Base-by-base conservation (phyloP, 2,888 invertebrate genomes). In the Drosophila nigritarsus region DNA sequence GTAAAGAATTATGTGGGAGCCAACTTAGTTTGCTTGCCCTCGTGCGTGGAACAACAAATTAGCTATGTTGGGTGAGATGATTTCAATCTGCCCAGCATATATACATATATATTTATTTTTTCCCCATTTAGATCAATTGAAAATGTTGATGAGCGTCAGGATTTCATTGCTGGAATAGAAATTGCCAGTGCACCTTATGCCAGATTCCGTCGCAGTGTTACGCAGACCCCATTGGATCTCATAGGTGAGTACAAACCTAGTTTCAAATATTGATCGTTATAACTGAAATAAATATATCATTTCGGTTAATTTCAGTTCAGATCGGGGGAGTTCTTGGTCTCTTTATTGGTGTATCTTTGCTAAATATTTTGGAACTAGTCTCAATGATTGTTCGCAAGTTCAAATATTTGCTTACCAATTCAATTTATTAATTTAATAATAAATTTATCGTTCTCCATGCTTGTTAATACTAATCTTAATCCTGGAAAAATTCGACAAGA, bases 321-420 rank as follows among this genome's bases (percentile, higher is more conserved):
- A 75, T 88, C 60, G 90, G 90, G 11, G 90, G 90, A 38, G 82
- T 90, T 6, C 79, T 90, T 49, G 90, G 91, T 18, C 75, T 90
- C 5, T 90, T 90, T 38, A 61, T 80, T 15, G 84, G 88, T 1
- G 80, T 78, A 42, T 85, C 84, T 0, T 36, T 87, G 48, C 58
- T 84, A 0, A 84, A 87, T 29, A 69, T 84, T 34, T 59, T 84
- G 53, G 84, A 82, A 72, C 51, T 81, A 2, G 15, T 74, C 24
- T 78, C 70, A 7, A 7, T 55, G 2, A 15, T 70, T 45, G n/a
- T 51, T 15, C 15, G 38, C 30, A 63, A 60, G 9, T 29, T 69
- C 9, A 65, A 49, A 13, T 24, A 30, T 8, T 13, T 65, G 6
- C 1, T 55, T n/a, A 20, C 32, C 11, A 27, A 50, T 13, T n/a